Evolutionary conservation across 2,797 vertebrate species (phyloP).

Genomic region (Parauchenoglanis punctatus): DNA sequence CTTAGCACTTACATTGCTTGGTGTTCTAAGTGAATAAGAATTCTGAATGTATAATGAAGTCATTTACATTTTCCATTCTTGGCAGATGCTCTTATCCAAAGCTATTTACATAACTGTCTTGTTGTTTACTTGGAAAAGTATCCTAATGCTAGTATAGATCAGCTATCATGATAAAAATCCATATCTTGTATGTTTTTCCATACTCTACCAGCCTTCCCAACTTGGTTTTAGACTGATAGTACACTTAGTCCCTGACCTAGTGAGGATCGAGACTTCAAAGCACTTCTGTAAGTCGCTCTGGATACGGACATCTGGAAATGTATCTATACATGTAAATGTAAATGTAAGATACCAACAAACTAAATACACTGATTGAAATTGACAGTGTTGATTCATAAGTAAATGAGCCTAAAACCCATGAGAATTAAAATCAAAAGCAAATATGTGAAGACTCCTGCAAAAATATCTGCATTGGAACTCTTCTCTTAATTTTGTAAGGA

Average conservation of each 20-base stretch:
- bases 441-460: neutral
- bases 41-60: neutral
- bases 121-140: neutral
- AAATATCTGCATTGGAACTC: neutral
- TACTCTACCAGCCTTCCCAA: neutral
- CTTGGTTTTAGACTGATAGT: neutral
- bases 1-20: neutral
- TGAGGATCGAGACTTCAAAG: neutral
- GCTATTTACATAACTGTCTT: neutral
- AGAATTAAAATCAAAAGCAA: neutral
- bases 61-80: neutral
- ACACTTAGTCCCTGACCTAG: neutral
- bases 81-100: neutral
- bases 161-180: neutral
- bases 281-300: neutral
- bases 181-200: neutral
- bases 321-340: neutral
- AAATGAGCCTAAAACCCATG: neutral
- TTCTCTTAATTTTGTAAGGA: neutral
- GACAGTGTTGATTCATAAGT: neutral
- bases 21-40: neutral
- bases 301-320: neutral
- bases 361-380: neutral
- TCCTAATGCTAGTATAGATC: neutral
- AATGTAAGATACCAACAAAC: neutral